Evolutionary conservation across 2,888 invertebrate genomes (phyloP).

Genomic region (Scrobipalpa costella): DNA sequence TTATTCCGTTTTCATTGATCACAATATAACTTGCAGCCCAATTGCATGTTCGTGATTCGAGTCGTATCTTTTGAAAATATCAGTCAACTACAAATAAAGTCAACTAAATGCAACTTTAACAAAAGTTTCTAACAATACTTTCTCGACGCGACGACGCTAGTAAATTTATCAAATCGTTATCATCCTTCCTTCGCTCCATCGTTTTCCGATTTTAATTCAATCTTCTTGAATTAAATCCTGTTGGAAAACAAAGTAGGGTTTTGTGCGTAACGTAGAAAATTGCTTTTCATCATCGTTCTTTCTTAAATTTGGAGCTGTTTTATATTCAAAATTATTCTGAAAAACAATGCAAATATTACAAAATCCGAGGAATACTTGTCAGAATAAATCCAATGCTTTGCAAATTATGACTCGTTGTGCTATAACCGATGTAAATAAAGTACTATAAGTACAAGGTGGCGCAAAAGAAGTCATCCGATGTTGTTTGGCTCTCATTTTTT

Average conservation of each 20-base stretch:
- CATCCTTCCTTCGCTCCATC: neutral
- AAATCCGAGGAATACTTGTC: no score
- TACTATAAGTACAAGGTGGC: no score
- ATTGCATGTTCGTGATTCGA: no score
- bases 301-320: conserved; percentile 3
- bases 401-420: neutral
- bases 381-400: neutral
- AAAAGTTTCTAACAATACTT: neutral
- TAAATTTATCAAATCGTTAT: neutral
- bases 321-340: neutral
- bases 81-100: neutral
- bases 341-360: no score
- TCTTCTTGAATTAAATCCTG: neutral
- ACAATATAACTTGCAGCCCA: no score
- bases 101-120: neutral
- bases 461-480: no score
- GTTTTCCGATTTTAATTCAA: conserved; percentile 10
- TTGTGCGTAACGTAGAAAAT: conserved; percentile 7
- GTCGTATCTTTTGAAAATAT: no score
- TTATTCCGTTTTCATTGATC: no score
- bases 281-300: conserved; percentile 5
- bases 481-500: no score
- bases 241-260: conserved; percentile 11
- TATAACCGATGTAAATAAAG: no score
- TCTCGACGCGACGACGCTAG: neutral